phyloP scores from a whole-genome alignment of 2,797 vertebrate genomes.

The Siniperca scherzeri region DNA sequence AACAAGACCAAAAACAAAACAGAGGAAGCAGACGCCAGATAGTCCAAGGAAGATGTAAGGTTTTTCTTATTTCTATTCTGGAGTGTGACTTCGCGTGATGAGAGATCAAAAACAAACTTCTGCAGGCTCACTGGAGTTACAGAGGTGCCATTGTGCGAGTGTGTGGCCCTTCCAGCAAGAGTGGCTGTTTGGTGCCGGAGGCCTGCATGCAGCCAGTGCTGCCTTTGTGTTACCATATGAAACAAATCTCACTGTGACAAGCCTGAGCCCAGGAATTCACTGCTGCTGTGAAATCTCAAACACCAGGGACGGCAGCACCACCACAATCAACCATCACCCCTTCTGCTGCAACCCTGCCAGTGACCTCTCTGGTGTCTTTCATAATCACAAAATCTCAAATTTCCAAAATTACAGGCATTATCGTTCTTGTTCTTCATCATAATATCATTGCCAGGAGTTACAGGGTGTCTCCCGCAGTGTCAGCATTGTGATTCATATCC shows the following conservation, averaged over 20 bases:
- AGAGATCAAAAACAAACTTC: constrained; percentile 67
- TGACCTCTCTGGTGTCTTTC: constrained; percentile 55
- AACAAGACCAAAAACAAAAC: constrained; percentile 36
- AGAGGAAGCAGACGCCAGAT: constrained; percentile 36
- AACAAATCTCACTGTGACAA: constrained; percentile 69
- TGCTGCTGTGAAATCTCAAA: constrained; percentile 67
- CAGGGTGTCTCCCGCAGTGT: constrained; percentile 52
- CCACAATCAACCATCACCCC: constrained; percentile 1
- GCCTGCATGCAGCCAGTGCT: constrained; percentile 31
- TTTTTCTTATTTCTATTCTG: constrained; percentile 47
- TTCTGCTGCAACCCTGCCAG: not conserved
- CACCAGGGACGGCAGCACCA: constrained; percentile 10
- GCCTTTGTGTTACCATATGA: constrained; percentile 68
- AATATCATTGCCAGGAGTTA: constrained; percentile 26
- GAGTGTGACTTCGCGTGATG: constrained; percentile 56
- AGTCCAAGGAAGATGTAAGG: constrained; percentile 27
- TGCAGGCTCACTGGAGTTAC: constrained; percentile 57
- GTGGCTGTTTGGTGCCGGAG: constrained; percentile 41
- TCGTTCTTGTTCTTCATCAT: constrained; percentile 40
- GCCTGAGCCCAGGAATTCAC: constrained; percentile 51
- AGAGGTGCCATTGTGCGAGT: constrained; percentile 72
- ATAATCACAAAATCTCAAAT: constrained; percentile 43
- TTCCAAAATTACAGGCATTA: constrained; percentile 27
- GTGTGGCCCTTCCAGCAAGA: constrained; percentile 39
- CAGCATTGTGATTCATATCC: constrained; percentile 74